Conservation (phyloP, 1,140 invertebrate species). For the Polypedilum pembai region DNA sequence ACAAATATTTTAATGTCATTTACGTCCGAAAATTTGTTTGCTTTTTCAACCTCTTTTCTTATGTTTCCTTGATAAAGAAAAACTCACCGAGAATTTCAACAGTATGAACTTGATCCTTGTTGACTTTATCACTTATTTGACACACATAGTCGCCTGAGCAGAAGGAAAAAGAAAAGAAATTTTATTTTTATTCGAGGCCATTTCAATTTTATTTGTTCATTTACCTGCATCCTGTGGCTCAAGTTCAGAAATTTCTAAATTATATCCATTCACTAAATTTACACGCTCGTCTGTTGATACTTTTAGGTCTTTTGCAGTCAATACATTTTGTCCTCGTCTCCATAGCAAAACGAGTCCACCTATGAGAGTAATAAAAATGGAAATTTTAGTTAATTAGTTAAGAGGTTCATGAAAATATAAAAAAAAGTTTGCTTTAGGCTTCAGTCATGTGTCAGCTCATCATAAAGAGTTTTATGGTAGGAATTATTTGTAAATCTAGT, state of each 20-base stretch:
- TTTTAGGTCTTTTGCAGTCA: constrained; percentile 61
- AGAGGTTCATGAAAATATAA: not conserved
- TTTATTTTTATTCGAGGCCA: not conserved
- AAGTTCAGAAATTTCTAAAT: constrained; percentile 58
- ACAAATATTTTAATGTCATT: constrained; percentile 27
- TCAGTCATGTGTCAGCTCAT: no score
- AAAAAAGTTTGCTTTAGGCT: no score
- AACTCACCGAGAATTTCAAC: constrained; percentile 43
- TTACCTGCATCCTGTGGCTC: constrained; percentile 44
- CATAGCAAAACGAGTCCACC: constrained; percentile 57
- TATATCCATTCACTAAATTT: constrained; percentile 58
- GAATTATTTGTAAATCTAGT: no score
- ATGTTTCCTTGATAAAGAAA: not conserved
- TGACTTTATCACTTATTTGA: constrained; percentile 57
- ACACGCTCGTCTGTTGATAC: constrained; percentile 58
- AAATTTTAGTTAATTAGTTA: not conserved
- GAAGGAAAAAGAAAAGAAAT: not conserved
- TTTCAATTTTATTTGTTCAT: constrained; percentile 16
- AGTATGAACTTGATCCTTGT: constrained; percentile 50
- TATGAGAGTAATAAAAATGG: constrained; percentile 35
- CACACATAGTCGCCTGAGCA: constrained; percentile 51
- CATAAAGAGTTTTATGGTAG: no score
- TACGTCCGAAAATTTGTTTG: constrained; percentile 17
- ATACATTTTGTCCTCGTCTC: constrained; percentile 56
- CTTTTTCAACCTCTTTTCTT: not conserved